These are phyloP conservation scores for Aleiodes leptofemur DNA, from an alignment of 2,888 invertebrate genomes.

Conservation along the genomic window DNA sequence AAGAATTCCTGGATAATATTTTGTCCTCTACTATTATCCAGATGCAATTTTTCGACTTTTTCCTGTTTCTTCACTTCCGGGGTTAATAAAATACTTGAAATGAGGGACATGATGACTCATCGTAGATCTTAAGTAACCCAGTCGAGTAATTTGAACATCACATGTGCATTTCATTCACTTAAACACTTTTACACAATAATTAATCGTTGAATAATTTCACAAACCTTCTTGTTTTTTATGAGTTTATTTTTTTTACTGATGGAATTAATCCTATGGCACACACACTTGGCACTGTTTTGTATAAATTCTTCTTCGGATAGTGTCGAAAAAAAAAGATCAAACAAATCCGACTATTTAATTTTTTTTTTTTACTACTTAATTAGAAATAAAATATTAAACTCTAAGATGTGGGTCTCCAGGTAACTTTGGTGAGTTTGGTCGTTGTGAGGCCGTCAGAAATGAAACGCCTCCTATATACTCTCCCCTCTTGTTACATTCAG, in stretches of 20 bases:
- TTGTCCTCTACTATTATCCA: too few relatives aligned
- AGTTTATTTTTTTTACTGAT: slow-evolving; percentile 35
- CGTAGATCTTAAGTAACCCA: background rate
- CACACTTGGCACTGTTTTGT: slow-evolving; percentile 69
- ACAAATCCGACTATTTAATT: slow-evolving; percentile 5
- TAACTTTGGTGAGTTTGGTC: slow-evolving; percentile 66
- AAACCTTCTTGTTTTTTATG: slow-evolving; percentile 52
- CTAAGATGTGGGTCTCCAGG: slow-evolving; percentile 13
- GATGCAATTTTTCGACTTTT: too few relatives aligned
- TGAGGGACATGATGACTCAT: background rate
- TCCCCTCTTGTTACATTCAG: slow-evolving; percentile 66
- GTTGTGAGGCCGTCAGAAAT: slow-evolving; percentile 70
- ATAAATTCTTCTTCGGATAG: slow-evolving; percentile 21
- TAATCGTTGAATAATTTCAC: slow-evolving; percentile 45
- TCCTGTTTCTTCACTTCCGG: too few relatives aligned
- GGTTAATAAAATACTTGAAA: background rate
- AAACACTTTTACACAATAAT: slow-evolving; percentile 29
- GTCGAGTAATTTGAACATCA: background rate
- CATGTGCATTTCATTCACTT: slow-evolving; percentile 23
- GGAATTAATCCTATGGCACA: slow-evolving; percentile 66
- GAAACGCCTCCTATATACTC: slow-evolving; percentile 73
- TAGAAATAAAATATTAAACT: slow-evolving; percentile 2
- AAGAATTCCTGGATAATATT: too few relatives aligned
- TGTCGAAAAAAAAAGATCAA: slow-evolving; percentile 1
- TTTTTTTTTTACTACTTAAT: background rate